These are phyloP conservation scores for Agrotis puta DNA, from an alignment of 2,888 invertebrate genomes.

Conservation along the genomic window DNA sequence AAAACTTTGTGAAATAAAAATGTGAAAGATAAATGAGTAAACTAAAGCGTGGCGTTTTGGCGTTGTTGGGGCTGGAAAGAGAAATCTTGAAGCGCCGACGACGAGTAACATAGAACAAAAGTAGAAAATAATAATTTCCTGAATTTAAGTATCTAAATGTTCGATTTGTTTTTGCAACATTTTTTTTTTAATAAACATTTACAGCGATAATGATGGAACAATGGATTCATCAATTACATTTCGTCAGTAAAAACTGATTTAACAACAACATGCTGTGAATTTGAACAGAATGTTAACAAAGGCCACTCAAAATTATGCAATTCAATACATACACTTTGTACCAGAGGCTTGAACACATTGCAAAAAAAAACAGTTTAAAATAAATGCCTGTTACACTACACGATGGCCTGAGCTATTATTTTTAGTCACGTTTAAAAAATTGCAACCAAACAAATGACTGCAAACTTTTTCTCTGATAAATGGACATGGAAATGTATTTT, in stretches of 20 bases:
- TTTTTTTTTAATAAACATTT: background rate
- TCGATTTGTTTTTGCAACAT: background rate
- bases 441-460: slow-evolving; percentile 28
- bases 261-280: background rate
- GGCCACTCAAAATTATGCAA: background rate
- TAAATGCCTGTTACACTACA: slow-evolving; percentile 20
- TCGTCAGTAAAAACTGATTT: background rate
- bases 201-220: background rate
- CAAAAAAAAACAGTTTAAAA: slow-evolving; percentile 31
- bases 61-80: background rate
- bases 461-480: slow-evolving; percentile 41
- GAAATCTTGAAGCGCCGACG: background rate
- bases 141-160: background rate
- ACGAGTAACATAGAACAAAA: background rate
- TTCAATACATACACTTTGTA: background rate
- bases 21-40: background rate
- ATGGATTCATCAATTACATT: slow-evolving; percentile 1
- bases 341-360: background rate
- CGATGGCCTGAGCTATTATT: slow-evolving; percentile 30
- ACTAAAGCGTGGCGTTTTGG: too few species aligned
- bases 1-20: too few species aligned
- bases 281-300: slow-evolving; percentile 6
- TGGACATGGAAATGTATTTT: slow-evolving; percentile 37
- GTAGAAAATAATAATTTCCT: background rate
- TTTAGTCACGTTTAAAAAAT: slow-evolving; percentile 45